Base-by-base conservation (phyloP, 2,888 invertebrate species). In the Gryllus longicercus region DNA sequence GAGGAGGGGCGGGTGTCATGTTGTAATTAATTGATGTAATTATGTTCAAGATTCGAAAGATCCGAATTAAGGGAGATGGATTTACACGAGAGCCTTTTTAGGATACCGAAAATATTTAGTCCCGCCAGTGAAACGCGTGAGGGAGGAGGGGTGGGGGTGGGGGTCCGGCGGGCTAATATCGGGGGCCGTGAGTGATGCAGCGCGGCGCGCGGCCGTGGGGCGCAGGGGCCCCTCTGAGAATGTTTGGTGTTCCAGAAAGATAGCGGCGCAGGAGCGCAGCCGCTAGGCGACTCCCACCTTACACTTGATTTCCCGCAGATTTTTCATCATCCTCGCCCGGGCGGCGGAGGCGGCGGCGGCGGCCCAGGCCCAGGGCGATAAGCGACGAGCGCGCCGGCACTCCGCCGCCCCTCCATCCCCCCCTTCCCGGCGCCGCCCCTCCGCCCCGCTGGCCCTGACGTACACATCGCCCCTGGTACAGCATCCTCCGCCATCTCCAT, bases 281-380 rank as follows among this genome's bases (percentile, higher is more conserved):
- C 10, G 63, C 63, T 14, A 3, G 63, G 16, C 63, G 63, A 14
- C 78, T n/a, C 75, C 80, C 81, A 80, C 80, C 82, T 82, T 82
- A 87, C 87, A 87, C 85, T 87, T 87, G 87, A 87, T 87, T 87
- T 87, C 87, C 87, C 87, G 76, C 80, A 82, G 82, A 83, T 83
- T 83, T 83, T 82, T 83, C 82, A 82, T 80, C 81, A 80, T 79
- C 79, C 82, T 79, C 75, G 77, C 80, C 78, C 74, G 77, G 74
- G 77, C 80, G 86, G 87, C 84, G 63, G 63, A 2, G 51, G 51
- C 51, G 51, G 51, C 2, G 51, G 14, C 5, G 63, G 63, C 63
- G 38, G 38, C 38, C n/a, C n/a, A n/a, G 38, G 38, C 38, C 38
- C 38, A 38, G 5, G 79, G 82, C 80, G 81, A 81, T 81, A 81